These are phyloP conservation scores for Pelusios castaneus DNA, from an alignment of 2,113 vertebrate genomes.

Conservation along the genomic window DNA sequence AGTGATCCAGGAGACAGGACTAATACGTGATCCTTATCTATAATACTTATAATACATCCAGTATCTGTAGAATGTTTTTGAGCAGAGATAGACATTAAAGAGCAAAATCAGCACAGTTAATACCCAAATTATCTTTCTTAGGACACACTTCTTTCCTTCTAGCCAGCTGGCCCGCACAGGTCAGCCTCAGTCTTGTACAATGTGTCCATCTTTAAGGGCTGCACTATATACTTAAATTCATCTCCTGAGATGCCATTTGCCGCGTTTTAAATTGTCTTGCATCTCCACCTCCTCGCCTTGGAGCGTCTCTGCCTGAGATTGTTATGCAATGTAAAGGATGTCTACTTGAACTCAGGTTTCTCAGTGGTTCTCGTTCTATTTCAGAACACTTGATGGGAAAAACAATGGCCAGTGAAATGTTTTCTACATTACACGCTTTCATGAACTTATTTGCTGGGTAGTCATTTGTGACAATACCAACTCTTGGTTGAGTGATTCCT, in stretches of 20 bases:
- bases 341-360: background rate
- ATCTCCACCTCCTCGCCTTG: background rate
- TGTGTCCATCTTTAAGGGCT: constrained; percentile 47
- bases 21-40: constrained; percentile 1
- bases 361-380: constrained; percentile 1
- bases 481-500: background rate
- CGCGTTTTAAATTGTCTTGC: background rate
- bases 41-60: background rate
- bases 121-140: constrained; percentile 63
- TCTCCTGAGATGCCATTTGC: background rate
- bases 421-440: background rate
- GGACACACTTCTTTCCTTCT: constrained; percentile 47
- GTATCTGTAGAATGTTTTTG: constrained; percentile 44
- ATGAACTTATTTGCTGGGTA: background rate
- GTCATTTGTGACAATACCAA: background rate
- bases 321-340: background rate
- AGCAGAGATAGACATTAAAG: constrained; percentile 29
- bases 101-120: constrained; percentile 36
- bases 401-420: background rate
- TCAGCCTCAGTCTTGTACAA: constrained; percentile 57
- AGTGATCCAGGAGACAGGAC: background rate
- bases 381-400: background rate
- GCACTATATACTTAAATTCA: background rate
- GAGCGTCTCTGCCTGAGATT: background rate
- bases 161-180: constrained; percentile 42